Base-by-base conservation (phyloP, 2,113 vertebrate species). In the Channa maculata region DNA sequence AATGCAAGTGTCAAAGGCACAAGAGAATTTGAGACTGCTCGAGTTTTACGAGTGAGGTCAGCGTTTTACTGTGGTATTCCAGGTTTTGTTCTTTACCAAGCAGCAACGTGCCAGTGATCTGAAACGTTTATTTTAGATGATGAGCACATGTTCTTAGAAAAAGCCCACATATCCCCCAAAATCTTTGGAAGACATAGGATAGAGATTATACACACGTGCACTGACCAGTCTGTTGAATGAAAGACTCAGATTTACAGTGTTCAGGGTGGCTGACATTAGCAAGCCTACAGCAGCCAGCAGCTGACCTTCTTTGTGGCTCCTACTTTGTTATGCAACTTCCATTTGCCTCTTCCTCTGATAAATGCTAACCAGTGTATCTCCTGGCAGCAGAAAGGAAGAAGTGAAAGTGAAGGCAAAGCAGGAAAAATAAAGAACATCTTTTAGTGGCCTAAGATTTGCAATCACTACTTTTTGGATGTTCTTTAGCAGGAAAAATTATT, bases 351-450 rank as follows among this genome's bases (percentile, higher is more conserved):
- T 87, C 80, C 83, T 82, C 68, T 70, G 83, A 82, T 87, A 75
- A 83, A 75, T 84, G 65, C 64, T 67, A 52, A 79, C 81, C 69
- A 76, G 45, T 72, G 15, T 81, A 75, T 82, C 53, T 79, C 54
- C 39, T 72, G 61, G 41, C 83, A 77, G 75, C 50, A 79, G 74
- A 85, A 78, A 88, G 86, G 45, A 86, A 80, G 83, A 90, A 88
- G 67, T 60, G 83, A 60, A 77, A 84, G 60, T 76, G 53, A 83
- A 61, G 12, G 65, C 38, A 5, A 87, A 75, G 33, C 71, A 78
- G 52, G 74, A 79, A 72, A 65, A 65, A 69, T n/a, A 57, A 81
- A 85, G 24, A 66, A 65, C 43, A 77, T 52, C 39, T 48, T 54
- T 65, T n/a, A 68, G 36, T 44, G 52, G 59, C 15, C 68, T 78